Base-by-base conservation (phyloP, 2,888 invertebrate species). In the Dicranocentrus wangi region DNA sequence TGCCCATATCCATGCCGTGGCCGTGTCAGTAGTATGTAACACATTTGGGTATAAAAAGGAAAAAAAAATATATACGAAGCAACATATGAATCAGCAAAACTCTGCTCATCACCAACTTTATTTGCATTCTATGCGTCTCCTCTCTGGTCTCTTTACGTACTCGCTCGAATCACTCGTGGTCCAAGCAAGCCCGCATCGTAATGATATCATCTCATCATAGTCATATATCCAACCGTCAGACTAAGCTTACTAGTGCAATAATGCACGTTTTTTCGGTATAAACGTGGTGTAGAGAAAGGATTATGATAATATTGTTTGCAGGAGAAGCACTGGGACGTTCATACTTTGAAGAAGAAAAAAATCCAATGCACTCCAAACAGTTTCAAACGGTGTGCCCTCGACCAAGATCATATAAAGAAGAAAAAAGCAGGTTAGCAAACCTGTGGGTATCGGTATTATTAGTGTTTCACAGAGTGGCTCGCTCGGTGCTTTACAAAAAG, bases 111-210 rank as follows among this genome's bases (percentile, higher is more conserved):
- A 47, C 15, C n/a, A n/a, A n/a, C 15, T 47, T 47, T 47, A 47
- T 47, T 47, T 47, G 47, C 47, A 47, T 15, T 47, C n/a, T 15
- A n/a, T 47, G 47, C n/a, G n/a, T 51, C 8, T 51, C 2, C 17
- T 19, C 19, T 51, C 39, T 51, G 7, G 21, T 51, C 8, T 60
- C 28, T n/a, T 5, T 27, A 27, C 15, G 58, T 53, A 21, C 58
- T 58, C 58, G 60, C 28, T 60, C n/a, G n/a, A n/a, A n/a, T 55
- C 10, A 7, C 28, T 60, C 60, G 60, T 28, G 32, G 60, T 27
- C 28, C 39, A 8, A 39, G 39, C 28, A 17, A 28, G 32, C n/a
- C 55, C 60, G 28, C 60, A 27, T n/a, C n/a, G n/a, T 55, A 60
- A 32, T 28, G 60, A 60, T 60, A 28, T n/a, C 60, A 60, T 15